Evolutionary conservation across 2,113 vertebrate genomes (phyloP).

Genomic region (Sakesphorus luctuosus): DNA sequence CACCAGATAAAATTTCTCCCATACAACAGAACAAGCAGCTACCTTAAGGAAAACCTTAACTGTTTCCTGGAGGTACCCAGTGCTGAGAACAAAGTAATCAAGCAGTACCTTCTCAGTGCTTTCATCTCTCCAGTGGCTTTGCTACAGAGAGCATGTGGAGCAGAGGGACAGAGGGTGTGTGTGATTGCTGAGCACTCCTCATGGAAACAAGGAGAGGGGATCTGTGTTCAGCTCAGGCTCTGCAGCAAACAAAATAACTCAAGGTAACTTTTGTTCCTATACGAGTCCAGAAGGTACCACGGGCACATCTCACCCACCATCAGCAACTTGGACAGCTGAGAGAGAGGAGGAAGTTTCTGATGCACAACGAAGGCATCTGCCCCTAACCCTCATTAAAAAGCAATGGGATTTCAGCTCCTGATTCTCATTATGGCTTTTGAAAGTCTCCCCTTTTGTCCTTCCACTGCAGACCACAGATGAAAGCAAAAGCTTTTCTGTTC

Average conservation of each 20-base stretch:
- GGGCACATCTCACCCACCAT: not conserved
- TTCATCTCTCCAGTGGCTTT: not conserved
- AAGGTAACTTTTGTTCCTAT: not conserved
- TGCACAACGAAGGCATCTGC: not conserved
- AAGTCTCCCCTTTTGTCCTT: conserved; percentile 12
- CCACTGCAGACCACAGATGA: not conserved
- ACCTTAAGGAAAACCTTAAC: not conserved
- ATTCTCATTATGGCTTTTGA: not conserved
- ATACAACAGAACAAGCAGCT: not conserved
- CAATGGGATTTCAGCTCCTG: conserved; percentile 12
- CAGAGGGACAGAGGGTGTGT: not conserved
- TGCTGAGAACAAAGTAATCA: not conserved
- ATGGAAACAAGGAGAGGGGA: not conserved
- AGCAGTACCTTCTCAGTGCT: not conserved
- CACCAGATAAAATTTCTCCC: not conserved
- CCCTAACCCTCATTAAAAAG: conserved; percentile 34
- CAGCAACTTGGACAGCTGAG: not conserved
- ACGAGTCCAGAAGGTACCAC: not conserved
- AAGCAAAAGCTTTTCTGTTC: not conserved
- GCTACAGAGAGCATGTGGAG: not conserved
- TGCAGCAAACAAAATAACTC: not conserved
- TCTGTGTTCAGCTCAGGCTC: not conserved
- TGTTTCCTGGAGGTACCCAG: not conserved
- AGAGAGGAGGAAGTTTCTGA: not conserved
- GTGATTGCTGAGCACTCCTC: not conserved